These are phyloP conservation scores for Scytalopus superciliaris DNA, from an alignment of 2,113 vertebrate genomes.

Conservation along the genomic window DNA sequence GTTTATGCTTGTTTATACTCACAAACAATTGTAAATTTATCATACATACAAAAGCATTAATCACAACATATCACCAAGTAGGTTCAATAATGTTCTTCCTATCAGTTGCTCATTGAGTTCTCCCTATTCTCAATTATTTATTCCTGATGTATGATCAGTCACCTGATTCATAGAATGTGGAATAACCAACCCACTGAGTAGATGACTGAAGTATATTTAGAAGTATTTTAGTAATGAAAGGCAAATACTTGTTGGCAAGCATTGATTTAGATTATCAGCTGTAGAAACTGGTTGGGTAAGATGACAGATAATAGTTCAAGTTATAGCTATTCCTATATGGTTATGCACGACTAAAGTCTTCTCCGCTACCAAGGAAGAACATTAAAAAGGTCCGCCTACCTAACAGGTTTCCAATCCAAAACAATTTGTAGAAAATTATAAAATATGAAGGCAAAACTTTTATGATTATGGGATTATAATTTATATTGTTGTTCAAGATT, in stretches of 20 bases:
- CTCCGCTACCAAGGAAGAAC: accelerated
- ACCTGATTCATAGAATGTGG: background rate
- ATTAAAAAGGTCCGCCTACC: no score
- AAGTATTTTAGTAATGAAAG: background rate
- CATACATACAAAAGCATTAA: background rate
- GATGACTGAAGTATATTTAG: background rate
- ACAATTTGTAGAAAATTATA: background rate
- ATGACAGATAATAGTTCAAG: background rate
- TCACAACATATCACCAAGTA: background rate
- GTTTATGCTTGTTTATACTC: background rate
- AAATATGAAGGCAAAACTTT: accelerated
- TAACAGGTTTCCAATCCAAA: background rate
- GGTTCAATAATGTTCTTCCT: background rate
- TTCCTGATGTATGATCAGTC: background rate
- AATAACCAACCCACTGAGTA: background rate
- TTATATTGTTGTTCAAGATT: background rate
- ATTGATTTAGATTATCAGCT: background rate
- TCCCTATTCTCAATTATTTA: constrained; percentile 31
- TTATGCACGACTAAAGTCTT: background rate
- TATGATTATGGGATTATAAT: background rate
- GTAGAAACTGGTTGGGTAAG: background rate
- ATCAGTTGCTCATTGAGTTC: background rate
- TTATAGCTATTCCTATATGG: background rate
- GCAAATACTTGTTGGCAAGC: background rate
- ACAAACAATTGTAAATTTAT: background rate